Base-by-base conservation (phyloP, 2,888 invertebrate species). In the Drosophila neonasuta region DNA sequence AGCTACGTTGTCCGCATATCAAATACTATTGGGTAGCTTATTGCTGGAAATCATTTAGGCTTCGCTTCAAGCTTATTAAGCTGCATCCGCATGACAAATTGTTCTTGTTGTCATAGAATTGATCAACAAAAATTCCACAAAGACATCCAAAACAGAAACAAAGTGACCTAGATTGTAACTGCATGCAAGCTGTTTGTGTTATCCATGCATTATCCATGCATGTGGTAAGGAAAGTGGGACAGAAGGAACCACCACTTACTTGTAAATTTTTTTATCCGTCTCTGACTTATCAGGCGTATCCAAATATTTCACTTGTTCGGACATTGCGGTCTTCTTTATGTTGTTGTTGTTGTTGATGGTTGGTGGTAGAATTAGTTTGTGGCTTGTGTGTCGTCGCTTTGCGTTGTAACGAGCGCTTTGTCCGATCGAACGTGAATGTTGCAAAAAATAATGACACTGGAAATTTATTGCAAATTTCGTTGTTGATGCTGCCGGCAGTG, bases 221-320 rank as follows among this genome's bases (percentile, higher is more conserved):
- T 46, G 32, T 36, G 41, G 9, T 1, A 15, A 0, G 4, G 17
- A 17, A 42, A 8, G n/a, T 39, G 32, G 11, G 4, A 20, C 15
- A 7, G 6, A 3, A 15, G 15, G 15, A 39, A 36, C 9, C 5
- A 30, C 29, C 67, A 68, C 80, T 71, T 77, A 95, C 95, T 93
- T 95, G 89, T 96, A 96, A 61, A 94, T 91, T 88, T 96, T 96
- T 88, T 94, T 94, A 90, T 96, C 96, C 75, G 94, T 94, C 59
- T 92, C 92, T 52, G 96, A 95, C 91, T 96, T 95, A 36, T 93
- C 92, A 9, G 96, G 96, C 72, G 92, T 90, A 48, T 91, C 81
- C 68, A 93, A 89, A 83, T 90, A 90, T 20, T 68, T 75, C 4
- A 89, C 77, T 29, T 59, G 64, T 1, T 80, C 77, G 10, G 76